Conservation (phyloP, 2,113 vertebrate species). For the Shinisaurus crocodilurus region DNA sequence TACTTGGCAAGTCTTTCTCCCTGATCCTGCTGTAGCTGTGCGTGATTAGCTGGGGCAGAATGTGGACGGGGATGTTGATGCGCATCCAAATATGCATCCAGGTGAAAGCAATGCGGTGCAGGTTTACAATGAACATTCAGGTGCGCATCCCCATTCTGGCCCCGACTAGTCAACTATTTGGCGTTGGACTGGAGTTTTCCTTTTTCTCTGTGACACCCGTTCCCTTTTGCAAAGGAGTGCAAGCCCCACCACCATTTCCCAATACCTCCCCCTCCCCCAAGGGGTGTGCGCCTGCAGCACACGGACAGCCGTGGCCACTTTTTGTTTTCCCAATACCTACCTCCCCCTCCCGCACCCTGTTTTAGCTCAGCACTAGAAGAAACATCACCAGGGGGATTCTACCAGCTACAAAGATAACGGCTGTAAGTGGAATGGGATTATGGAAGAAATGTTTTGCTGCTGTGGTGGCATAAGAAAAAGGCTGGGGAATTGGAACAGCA, state of each 20-base stretch:
- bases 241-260: not conserved
- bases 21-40: not conserved
- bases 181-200: not conserved
- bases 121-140: not conserved
- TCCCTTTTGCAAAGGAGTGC: not conserved
- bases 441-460: conserved; percentile 37
- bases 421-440: conserved; percentile 31
- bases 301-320: too few species aligned
- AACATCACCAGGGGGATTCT: rapidly evolving
- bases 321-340: too few species aligned
- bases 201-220: not conserved
- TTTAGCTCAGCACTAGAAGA: not conserved
- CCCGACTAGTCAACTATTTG: not conserved
- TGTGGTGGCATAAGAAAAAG: conserved; percentile 3
- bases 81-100: not conserved
- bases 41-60: not conserved
- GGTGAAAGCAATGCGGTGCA: not conserved
- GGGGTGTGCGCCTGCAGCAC: too few species aligned
- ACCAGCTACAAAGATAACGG: conserved; percentile 28
- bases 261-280: not conserved
- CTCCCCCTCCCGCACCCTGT: not conserved
- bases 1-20: not conserved
- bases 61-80: not conserved
- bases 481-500: not conserved
- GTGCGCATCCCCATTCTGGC: not conserved